Evolutionary conservation across 2,888 invertebrate species (phyloP).

Genomic region (Sthenelais limicola): DNA sequence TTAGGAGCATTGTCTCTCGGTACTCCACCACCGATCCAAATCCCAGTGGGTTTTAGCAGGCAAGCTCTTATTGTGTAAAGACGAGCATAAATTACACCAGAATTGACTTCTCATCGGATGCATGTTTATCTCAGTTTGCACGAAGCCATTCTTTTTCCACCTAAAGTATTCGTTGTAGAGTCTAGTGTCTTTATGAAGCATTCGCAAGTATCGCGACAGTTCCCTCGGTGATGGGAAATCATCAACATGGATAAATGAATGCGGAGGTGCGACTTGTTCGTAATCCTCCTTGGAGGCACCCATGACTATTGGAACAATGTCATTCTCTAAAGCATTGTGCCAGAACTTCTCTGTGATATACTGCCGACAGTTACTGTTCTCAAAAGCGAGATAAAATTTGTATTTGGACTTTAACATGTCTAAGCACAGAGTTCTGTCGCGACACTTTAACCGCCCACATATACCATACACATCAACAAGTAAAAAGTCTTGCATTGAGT

Average conservation of each 20-base stretch:
- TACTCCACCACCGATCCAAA: slow-evolving; percentile 39
- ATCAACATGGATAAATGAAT: slow-evolving; percentile 94
- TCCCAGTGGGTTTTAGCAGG: slow-evolving; percentile 13
- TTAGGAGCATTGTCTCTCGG: slow-evolving; percentile 28
- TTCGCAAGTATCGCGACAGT: slow-evolving; percentile 87
- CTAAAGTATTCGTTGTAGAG: slow-evolving; percentile 95
- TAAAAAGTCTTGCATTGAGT: slow-evolving; percentile 87
- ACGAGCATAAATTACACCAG: slow-evolving; percentile 90
- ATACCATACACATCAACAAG: slow-evolving; percentile 65
- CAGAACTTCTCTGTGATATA: slow-evolving; percentile 43
- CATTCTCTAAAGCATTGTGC: slow-evolving; percentile 38
- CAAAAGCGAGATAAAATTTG: slow-evolving; percentile 41
- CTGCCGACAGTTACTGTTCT: slow-evolving; percentile 41
- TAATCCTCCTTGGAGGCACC: slow-evolving; percentile 37
- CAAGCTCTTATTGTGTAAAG: slow-evolving; percentile 51
- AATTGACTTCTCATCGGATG: slow-evolving; percentile 79
- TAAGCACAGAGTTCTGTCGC: slow-evolving; percentile 16
- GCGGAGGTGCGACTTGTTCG: slow-evolving; percentile 35
- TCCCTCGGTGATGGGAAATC: slow-evolving; percentile 91
- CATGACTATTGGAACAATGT: slow-evolving; percentile 40
- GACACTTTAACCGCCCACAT: slow-evolving; percentile 38
- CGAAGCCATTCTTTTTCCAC: slow-evolving; percentile 94
- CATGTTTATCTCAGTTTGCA: slow-evolving; percentile 29
- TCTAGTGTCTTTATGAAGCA: slow-evolving; percentile 88
- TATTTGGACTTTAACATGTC: slow-evolving; percentile 40